Conservation (phyloP, 1,140 invertebrate species). For the honey bee (Apis mellifera) region DNA sequence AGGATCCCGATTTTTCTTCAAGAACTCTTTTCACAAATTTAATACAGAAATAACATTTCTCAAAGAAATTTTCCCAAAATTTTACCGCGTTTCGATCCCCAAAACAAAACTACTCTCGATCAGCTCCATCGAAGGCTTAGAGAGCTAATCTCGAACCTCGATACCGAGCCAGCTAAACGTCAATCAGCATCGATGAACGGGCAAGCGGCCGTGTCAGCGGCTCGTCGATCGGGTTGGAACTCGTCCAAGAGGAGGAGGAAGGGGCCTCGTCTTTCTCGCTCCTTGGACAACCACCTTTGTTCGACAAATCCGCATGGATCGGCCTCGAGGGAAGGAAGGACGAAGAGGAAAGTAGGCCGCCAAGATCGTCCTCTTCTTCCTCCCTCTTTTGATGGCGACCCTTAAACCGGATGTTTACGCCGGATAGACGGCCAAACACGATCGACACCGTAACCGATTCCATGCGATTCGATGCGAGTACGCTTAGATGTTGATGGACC, state of each 20-base stretch:
- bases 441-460: constrained; percentile 25
- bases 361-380: neutral
- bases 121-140: too few relatives aligned
- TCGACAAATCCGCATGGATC: too few relatives aligned
- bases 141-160: neutral
- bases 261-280: too few relatives aligned
- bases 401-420: constrained; percentile 38
- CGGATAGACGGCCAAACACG: constrained; percentile 25
- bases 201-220: neutral
- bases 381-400: constrained; percentile 14
- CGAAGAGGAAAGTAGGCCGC: neutral
- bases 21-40: too few relatives aligned
- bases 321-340: too few relatives aligned
- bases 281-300: neutral
- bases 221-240: constrained; percentile 7
- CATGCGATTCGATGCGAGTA: neutral
- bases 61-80: too few relatives aligned
- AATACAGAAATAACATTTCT: too few relatives aligned
- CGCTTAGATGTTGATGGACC: constrained; percentile 13
- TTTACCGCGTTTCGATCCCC: too few relatives aligned
- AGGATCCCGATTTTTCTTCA: too few relatives aligned
- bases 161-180: neutral
- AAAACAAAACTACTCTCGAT: too few relatives aligned
- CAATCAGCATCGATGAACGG: neutral
- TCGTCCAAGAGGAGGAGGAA: neutral